Conservation (phyloP, 2,888 invertebrate species). For the Sinodicranocentrus sp. region DNA sequence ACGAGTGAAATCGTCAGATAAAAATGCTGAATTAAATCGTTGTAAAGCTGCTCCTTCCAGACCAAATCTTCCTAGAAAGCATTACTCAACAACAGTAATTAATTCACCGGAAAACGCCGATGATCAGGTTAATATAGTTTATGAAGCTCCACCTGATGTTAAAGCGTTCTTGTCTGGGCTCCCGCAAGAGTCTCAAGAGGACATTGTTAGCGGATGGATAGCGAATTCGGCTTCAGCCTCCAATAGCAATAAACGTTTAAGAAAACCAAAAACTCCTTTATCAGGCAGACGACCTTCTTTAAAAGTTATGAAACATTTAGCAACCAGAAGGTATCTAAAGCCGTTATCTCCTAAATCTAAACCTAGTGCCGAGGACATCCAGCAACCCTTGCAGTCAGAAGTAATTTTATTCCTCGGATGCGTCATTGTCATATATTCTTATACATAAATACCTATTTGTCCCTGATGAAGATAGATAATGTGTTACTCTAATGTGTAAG, state of each 20-base stretch:
- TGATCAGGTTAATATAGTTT: not conserved
- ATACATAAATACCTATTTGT: not conserved
- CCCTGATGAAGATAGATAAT: too few species aligned
- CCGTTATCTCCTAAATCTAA: not conserved
- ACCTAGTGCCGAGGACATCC: not conserved
- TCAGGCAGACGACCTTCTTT: slow-evolving; percentile 31
- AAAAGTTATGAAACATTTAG: slow-evolving; percentile 54
- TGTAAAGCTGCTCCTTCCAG: not conserved
- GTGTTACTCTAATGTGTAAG: too few species aligned
- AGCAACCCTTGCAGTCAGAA: slow-evolving; percentile 22
- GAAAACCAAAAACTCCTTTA: not conserved
- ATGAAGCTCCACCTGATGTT: slow-evolving; percentile 30
- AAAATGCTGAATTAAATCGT: slow-evolving; percentile 37
- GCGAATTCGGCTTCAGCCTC: slow-evolving; percentile 13
- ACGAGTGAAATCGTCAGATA: slow-evolving; percentile 33
- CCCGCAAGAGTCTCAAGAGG: slow-evolving; percentile 54
- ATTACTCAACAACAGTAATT: slow-evolving; percentile 9
- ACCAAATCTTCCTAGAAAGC: slow-evolving; percentile 22
- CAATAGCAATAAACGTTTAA: not conserved
- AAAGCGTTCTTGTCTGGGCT: slow-evolving; percentile 41
- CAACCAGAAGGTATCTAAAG: slow-evolving; percentile 45
- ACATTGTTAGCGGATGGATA: slow-evolving; percentile 63
- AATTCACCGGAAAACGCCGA: not conserved
- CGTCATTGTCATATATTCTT: not conserved
- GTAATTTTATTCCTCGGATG: not conserved